Evolutionary conservation across 1,140 invertebrate species (phyloP), one percentile per base, ranked within the genome.

Genomic region (Sycophaga agraensis): DNA sequence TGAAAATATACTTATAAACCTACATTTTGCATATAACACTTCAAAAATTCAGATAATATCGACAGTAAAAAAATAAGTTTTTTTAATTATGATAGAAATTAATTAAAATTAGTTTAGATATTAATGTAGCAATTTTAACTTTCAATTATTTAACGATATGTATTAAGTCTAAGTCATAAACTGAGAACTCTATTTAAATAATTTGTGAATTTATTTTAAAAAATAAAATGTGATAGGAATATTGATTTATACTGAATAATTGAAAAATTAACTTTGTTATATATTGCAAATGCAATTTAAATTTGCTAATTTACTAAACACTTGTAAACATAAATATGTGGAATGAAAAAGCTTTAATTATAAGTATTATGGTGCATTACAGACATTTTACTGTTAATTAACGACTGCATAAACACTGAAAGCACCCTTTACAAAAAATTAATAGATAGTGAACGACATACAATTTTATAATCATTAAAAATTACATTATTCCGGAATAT

Each of bases 371-470:
- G 31, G 2, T 45, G 49, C 34, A 39, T 39, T 37, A 16, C n/a
- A 46, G 14, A 14, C n/a, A 14, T 8, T 2, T 35, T 35, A 31
- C 21, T 11, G 26, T 35, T 24, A 37, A 48, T 17, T 22, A 48
- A 48, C 11, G 28, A 31, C 11, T 31, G 11, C n/a, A n/a, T n/a
- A n/a, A n/a, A n/a, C n/a, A n/a, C n/a, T n/a, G n/a, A n/a, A n/a
- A n/a, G n/a, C n/a, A n/a, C n/a, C n/a, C n/a, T n/a, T n/a, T n/a
- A n/a, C n/a, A n/a, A n/a, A n/a, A n/a, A n/a, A n/a, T n/a, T n/a
- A n/a, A n/a, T n/a, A n/a, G n/a, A n/a, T n/a, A n/a, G n/a, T 16
- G 34, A 40, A 51, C 51, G 12, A 51, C 51, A 42, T 59, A 59
- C 16, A 59, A 34, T 59, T 51, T n/a, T 8, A 34, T 14, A 51